Base-by-base conservation (phyloP, 2,888 invertebrate species). In the Dryococelus australis region DNA sequence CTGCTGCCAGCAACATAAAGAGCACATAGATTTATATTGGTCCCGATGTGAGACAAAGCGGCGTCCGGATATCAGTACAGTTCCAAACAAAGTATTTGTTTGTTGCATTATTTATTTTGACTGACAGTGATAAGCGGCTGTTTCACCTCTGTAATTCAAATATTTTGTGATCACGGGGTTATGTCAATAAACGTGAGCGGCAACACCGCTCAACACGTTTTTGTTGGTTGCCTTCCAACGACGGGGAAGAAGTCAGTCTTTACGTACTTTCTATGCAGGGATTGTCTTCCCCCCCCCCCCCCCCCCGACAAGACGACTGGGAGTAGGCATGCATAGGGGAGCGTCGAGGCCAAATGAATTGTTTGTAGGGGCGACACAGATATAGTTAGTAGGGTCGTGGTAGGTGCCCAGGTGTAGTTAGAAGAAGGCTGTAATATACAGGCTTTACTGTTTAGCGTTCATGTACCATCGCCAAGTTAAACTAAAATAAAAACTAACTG, bases 151-250 rank as follows among this genome's bases (percentile, higher is more conserved):
- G 35, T 35, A 35, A 35, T 35, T 35, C 35, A 35, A 35, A 4
- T 35, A 35, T 35, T 35, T 4, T 35, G 35, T 35, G 35, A 35
- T 35, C 24, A 24, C 65, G 65, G 0, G 65, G 65, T 65, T 0
- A 20, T 65, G 20, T 8, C 65, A 8, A 8, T n/a, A 24, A 47
- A n/a, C 26, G 80, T 20, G 51, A 85, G 53, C 84, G 86, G 87
- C 86, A 85, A 87, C 88, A 84, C 87, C 84, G 86, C 86, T 24
- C 87, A 78, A 87, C 2, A 35, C 87, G 51, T 51, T 47, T 85
- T n/a, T 88, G 88, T 88, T 53, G 87, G 88, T 88, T 88, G 88
- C 85, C 85, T 80, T 65, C 87, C 85, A 88, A 86, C 84, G 86
- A 85, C 86, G 88, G 88, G 85, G 65, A 53, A 84, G 53, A 47